A percentile compares a stretch with the other conserved stretches of the same genome.
These are phyloP conservation scores for Pseudomyrmex flavicornis DNA, from an alignment of 1,140 invertebrate genomes.

Conservation along the genomic window DNA sequence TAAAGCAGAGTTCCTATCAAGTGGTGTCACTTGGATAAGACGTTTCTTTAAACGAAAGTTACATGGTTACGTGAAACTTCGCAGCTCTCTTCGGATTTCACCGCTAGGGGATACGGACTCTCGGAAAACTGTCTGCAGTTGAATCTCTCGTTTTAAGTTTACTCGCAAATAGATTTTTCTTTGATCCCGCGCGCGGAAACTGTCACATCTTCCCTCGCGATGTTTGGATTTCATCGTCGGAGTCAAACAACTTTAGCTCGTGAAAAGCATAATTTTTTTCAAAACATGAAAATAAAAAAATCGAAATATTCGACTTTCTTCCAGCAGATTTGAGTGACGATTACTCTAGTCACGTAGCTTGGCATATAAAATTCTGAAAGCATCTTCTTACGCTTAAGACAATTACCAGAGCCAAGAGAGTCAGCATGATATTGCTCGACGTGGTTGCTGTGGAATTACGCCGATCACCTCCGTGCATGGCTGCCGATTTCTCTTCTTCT, in stretches of 20 bases:
- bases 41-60: conserved; percentile 60
- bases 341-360: conserved; percentile 70
- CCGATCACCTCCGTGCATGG: conserved; percentile 76
- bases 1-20: conserved; percentile 57
- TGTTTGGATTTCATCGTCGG: conserved; percentile 6
- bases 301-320: conserved; percentile 16
- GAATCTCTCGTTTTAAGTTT: conserved; percentile 49
- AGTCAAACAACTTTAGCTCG: neutral
- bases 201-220: conserved; percentile 16
- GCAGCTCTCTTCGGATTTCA: conserved; percentile 28
- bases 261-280: conserved; percentile 4
- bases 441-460: conserved; percentile 55
- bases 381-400: conserved; percentile 32
- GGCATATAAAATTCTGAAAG: conserved; percentile 12
- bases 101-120: conserved; percentile 38
- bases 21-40: conserved; percentile 53
- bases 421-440: conserved; percentile 58
- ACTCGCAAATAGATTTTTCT: conserved; percentile 58
- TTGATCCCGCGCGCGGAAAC: conserved; percentile 22
- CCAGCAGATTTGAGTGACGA: neutral
- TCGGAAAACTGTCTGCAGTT: conserved; percentile 40
- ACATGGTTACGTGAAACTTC: conserved; percentile 56
- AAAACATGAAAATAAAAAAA: neutral
- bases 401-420: conserved; percentile 59
- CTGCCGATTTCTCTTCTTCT: conserved; percentile 76